Evolutionary conservation across 2,888 invertebrate genomes (phyloP).

Genomic region (Drosophila austrosaltans): DNA sequence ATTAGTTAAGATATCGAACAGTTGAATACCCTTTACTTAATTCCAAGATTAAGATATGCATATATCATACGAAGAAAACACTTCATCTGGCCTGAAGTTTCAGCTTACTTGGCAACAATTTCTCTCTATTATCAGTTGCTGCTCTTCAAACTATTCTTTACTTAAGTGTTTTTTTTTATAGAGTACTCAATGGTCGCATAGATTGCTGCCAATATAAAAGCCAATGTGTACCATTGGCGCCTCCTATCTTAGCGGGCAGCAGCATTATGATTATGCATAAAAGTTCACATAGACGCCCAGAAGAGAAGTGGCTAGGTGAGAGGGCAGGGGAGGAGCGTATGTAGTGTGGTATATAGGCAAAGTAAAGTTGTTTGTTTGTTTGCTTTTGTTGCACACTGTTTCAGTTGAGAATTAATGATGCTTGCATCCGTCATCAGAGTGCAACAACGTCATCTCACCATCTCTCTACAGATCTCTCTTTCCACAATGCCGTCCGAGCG

Average conservation of each 20-base stretch:
- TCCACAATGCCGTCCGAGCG: slow-evolving; percentile 46
- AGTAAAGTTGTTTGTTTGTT: slow-evolving; percentile 20
- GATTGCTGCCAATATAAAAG: background rate
- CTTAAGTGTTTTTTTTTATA: background rate
- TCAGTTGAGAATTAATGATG: slow-evolving; percentile 74
- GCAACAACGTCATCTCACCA: slow-evolving; percentile 45
- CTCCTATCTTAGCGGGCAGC: slow-evolving; percentile 5
- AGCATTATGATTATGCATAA: slow-evolving; percentile 37
- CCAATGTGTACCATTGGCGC: background rate
- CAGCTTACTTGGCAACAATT: too few species aligned
- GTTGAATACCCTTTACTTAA: background rate
- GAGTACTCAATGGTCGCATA: background rate
- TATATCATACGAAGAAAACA: too few species aligned
- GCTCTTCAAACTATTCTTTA: too few species aligned
- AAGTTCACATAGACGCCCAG: slow-evolving; percentile 5
- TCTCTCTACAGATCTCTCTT: slow-evolving; percentile 16
- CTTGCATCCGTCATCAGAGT: slow-evolving; percentile 77
- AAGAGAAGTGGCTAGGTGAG: background rate
- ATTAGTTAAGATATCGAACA: background rate
- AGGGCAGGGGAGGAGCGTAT: background rate
- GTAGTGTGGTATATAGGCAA: slow-evolving; percentile 3
- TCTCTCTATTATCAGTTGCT: too few species aligned
- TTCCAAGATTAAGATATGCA: background rate
- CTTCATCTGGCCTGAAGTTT: too few species aligned
- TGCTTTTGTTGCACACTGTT: slow-evolving; percentile 39